Evolutionary conservation across 23 tunicate species (phyloP), one percentile per base, ranked within the genome.

Genomic region (Botrylloides violaceus): DNA sequence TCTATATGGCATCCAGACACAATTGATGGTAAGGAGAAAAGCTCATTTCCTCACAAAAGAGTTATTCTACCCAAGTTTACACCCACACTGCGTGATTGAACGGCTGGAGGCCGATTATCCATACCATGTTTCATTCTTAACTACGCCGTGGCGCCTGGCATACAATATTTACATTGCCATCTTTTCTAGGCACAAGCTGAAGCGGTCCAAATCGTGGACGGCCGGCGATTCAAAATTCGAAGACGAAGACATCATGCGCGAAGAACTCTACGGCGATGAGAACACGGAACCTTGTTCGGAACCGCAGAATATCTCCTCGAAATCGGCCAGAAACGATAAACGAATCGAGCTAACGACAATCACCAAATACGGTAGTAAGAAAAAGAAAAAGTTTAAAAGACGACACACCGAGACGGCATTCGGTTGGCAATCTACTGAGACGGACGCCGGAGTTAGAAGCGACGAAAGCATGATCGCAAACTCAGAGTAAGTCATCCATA

Each of bases 391-490:
- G 21, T 23, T 26, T 18, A n/a, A 60, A 23, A 68, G 74, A 25
- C 58, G 74, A 37, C 58, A 68, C 74, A 64, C 70, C 33, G 70
- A 64, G 33, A 31, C 18, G 12, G 7, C 33, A 31, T 22, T 64
- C 33, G 39, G 33, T 31, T 31, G n/a, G 9, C 15, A 23, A 0
- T 7, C 32, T 39, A 24, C 9, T 28, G 70, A 64, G n/a, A 15
- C 37, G 26, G 74, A 68, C 25, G 7, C 25, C n/a, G 56, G 0
- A 1, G 58, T 43, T 27, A 55, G 47, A 23, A 68, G 74, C 30
- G 74, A 68, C 22, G 74, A 68, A n/a, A 68, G 74, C 29, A 56
- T 68, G 0, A 24, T 68, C 26, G 57, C 74, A 6, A 68, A 68
- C n/a, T 43, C 74, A 0, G 74, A 43, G 74, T 68, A 2, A 68